Conservation (phyloP, 2,888 invertebrate genomes). For the Lithophane socia region DNA sequence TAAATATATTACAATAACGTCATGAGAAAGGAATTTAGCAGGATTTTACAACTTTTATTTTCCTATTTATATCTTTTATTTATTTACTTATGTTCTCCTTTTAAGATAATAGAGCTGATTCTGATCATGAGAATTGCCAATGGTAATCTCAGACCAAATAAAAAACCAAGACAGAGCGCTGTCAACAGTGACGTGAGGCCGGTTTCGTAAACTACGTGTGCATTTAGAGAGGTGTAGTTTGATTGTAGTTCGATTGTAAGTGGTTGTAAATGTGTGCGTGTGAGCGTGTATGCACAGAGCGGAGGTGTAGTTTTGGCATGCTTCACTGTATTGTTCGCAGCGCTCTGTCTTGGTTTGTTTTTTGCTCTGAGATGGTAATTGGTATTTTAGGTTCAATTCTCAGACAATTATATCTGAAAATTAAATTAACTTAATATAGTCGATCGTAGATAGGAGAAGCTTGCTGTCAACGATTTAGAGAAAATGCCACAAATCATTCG, state of each 20-base stretch:
- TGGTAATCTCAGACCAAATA: neutral
- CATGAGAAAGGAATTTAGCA: slow-evolving; percentile 4
- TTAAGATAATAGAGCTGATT: neutral
- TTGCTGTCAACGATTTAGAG: neutral
- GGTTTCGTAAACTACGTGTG: too few relatives aligned
- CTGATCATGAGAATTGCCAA: neutral
- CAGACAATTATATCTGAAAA: neutral
- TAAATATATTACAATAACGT: neutral
- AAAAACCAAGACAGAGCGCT: too few relatives aligned
- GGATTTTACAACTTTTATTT: neutral
- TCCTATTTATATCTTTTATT: neutral
- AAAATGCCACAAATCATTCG: neutral
- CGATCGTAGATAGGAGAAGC: neutral
- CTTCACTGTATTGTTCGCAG: too few relatives aligned
- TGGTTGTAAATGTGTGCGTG: too few relatives aligned
- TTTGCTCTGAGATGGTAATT: neutral
- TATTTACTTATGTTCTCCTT: neutral
- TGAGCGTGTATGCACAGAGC: too few relatives aligned
- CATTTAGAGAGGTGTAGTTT: too few relatives aligned
- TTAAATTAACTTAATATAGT: too few relatives aligned
- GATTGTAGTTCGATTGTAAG: too few relatives aligned
- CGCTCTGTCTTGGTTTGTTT: too few relatives aligned
- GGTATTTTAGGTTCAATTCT: neutral
- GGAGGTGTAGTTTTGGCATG: too few relatives aligned
- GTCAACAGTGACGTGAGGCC: too few relatives aligned